phyloP scores from a whole-genome alignment of 2,797 vertebrate genomes.

The Scarus forsteni region DNA sequence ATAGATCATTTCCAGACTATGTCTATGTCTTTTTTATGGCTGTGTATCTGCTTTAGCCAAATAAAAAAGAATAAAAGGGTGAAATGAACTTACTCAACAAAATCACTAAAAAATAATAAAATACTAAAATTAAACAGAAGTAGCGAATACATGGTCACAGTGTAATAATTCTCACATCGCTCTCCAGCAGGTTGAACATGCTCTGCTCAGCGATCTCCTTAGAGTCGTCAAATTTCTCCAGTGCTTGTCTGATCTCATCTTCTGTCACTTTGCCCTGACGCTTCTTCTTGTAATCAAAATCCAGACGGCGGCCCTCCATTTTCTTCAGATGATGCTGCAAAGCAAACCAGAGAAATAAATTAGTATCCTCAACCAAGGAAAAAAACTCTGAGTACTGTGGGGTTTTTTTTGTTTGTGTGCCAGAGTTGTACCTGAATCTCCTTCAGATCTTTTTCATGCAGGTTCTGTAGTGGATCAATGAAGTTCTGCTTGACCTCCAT shows the following conservation, averaged over 20 bases:
- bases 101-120: too few relatives aligned
- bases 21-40: too few relatives aligned
- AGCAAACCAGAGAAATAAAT: background rate
- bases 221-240: constrained; percentile 98
- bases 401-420: background rate
- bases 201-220: constrained; percentile 97
- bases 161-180: constrained; percentile 87
- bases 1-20: too few relatives aligned
- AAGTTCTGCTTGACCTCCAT: constrained; percentile 99
- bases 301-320: constrained; percentile 94
- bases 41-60: too few relatives aligned
- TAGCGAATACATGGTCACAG: background rate
- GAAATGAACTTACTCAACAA: too few relatives aligned
- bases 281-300: constrained; percentile 99
- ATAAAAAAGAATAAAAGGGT: too few relatives aligned
- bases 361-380: background rate
- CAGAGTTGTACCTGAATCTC: constrained; percentile 92
- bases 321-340: constrained; percentile 98
- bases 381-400: background rate
- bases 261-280: constrained; percentile 96
- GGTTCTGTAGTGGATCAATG: constrained; percentile 96
- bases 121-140: too few relatives aligned
- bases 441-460: constrained; percentile 97
- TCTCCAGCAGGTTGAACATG: constrained; percentile 99
- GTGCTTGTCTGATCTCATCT: constrained; percentile 94